Conservation (phyloP, 2,888 invertebrate species). For the Idaea straminata region DNA sequence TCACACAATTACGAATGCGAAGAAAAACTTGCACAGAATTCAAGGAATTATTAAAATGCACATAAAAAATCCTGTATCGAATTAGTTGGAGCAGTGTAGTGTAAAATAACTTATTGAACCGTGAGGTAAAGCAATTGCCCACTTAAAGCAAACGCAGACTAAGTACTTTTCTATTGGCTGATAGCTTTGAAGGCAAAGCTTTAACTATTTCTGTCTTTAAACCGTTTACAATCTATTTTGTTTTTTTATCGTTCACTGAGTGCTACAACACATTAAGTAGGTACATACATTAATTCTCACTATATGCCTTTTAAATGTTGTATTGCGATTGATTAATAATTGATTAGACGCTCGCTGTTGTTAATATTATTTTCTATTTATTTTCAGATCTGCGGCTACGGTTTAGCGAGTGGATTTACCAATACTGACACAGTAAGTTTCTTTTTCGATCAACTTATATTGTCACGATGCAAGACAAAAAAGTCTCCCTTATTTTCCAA, state of each 20-base stretch:
- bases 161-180: not conserved
- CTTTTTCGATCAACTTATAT: no score
- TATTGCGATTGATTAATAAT: not conserved
- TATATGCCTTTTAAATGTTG: not conserved
- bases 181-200: not conserved
- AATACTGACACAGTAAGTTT: not conserved
- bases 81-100: constrained; percentile 20
- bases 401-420: constrained; percentile 1
- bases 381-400: not conserved
- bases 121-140: constrained; percentile 27
- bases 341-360: not conserved
- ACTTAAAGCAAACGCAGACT: constrained; percentile 16
- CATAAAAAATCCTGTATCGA: constrained; percentile 8
- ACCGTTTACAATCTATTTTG: no score
- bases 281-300: not conserved
- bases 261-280: not conserved
- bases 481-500: no score
- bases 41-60: not conserved
- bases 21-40: not conserved
- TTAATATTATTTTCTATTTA: not conserved
- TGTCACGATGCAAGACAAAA: no score
- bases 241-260: not conserved
- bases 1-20: not conserved
- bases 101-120: constrained; percentile 30
- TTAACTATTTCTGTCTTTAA: no score